phyloP scores from a whole-genome alignment of 1,140 invertebrate species.

The Uloborus diversus region DNA sequence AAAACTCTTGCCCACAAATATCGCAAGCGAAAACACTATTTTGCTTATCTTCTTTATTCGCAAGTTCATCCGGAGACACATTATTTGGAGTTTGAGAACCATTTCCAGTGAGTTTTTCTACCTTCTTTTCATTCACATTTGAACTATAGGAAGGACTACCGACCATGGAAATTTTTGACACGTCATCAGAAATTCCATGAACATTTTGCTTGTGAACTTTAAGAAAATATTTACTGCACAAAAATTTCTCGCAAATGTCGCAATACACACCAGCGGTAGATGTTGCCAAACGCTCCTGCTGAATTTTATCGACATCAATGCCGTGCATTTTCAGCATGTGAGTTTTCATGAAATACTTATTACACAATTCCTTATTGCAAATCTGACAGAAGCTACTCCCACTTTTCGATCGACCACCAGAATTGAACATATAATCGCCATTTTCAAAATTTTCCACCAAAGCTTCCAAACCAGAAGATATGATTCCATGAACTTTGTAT shows the following conservation, averaged over 20 bases:
- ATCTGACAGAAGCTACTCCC: conserved; percentile 93
- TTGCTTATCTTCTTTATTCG: no score
- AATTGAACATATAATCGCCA: conserved; percentile 8
- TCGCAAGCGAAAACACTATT: conserved; percentile 62
- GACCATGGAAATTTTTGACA: conserved; percentile 32
- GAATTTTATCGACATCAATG: conserved; percentile 77
- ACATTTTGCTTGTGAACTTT: conserved; percentile 97
- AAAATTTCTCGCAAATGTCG: conserved; percentile 96
- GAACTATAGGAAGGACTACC: conserved; percentile 10
- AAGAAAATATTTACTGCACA: conserved; percentile 97
- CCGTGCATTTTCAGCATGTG: conserved; percentile 99
- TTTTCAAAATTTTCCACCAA: conserved; percentile 18
- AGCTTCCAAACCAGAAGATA: conserved; percentile 10
- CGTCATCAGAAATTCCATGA: conserved; percentile 87
- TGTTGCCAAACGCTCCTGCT: conserved; percentile 66
- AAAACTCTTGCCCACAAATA: conserved; percentile 68
- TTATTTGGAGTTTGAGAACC: conserved; percentile 89
- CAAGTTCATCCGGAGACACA: conserved; percentile 88
- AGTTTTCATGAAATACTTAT: conserved; percentile 99
- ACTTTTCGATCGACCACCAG: conserved; percentile 57
- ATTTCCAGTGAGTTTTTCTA: conserved; percentile 3
- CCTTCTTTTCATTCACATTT: conserved; percentile 27
- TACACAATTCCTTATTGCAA: conserved; percentile 98
- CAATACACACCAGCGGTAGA: conserved; percentile 91
- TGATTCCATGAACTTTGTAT: conserved; percentile 45